Evolutionary conservation across 1,140 invertebrate species (phyloP), one percentile per base, ranked within the genome.

Genomic region (Diorhabda sublineata): DNA sequence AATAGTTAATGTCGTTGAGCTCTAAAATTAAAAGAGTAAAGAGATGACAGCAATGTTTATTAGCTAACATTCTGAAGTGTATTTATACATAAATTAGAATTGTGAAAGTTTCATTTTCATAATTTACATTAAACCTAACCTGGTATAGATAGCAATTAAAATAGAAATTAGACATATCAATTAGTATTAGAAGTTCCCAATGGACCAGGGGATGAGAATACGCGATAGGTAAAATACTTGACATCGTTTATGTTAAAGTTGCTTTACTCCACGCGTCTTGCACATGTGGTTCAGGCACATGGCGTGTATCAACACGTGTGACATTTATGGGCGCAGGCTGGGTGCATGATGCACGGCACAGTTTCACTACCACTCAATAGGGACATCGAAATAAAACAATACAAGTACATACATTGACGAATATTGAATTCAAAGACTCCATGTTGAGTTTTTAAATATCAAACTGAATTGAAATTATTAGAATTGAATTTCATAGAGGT

Each of bases 241-340:
- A 61, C 59, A 61, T 66, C 59, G 69, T 61, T 56, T 57, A 61
- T 66, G 60, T 64, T 61, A 59, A 61, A 65, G 43, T 61, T 52
- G n/a, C 47, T 52, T n/a, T 61, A 66, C 61, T 52, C 69, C 71
- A 69, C 67, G 67, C 67, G 68, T 60, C 64, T 59, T 64, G 58
- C 72, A 71, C 72, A 74, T 71, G 70, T 74, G 72, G 72, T 70
- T 70, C 72, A 69, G n/a, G 47, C 47, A 52, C 47, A 52, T 69
- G 68, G 69, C 71, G 66, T 75, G 73, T 73, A 69, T 71, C 73
- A 67, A 69, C 73, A 75, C 73, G 73, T 75, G 73, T 75, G 73
- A 75, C 73, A 75, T 75, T 75, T 75, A 75, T 71, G 73, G 69
- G 71, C 72, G 69, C 69, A 73, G 66, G 67, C 71, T 74, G 71